Percentiles rank a stretch among this genome's conserved stretches.
phyloP scores from a whole-genome alignment of 1,140 invertebrate genomes.

The Bradysia coprophila region DNA sequence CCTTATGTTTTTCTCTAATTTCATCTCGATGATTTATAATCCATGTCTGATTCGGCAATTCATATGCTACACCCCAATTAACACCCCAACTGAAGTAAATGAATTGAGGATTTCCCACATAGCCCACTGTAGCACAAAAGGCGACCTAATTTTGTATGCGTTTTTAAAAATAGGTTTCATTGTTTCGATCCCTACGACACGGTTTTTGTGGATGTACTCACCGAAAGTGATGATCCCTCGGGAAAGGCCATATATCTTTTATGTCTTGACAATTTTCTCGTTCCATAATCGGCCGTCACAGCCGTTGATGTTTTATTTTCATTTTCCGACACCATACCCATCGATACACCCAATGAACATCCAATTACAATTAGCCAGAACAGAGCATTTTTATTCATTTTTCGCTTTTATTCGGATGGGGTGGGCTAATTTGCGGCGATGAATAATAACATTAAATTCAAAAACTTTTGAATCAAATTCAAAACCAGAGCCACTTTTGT shows the following conservation, averaged over 20 bases:
- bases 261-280: constrained; percentile 13
- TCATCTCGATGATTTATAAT: constrained; percentile 26
- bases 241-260: constrained; percentile 24
- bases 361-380: not conserved
- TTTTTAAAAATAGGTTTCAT: not conserved
- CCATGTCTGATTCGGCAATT: constrained; percentile 47
- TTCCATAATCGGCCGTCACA: constrained; percentile 4
- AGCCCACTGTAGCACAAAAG: constrained; percentile 20
- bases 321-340: not conserved
- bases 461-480: not conserved
- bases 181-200: not conserved
- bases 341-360: not conserved
- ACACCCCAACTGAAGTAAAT: constrained; percentile 18
- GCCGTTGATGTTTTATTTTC: not conserved
- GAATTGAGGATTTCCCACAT: constrained; percentile 19
- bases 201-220: constrained; percentile 4
- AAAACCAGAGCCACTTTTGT: not conserved
- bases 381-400: not conserved
- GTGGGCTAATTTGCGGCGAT: too few species aligned
- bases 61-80: constrained; percentile 59
- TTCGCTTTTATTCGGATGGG: too few species aligned
- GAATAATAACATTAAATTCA: too few species aligned
- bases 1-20: constrained; percentile 15
- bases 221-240: constrained; percentile 21
- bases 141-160: constrained; percentile 11